phyloP scores from a whole-genome alignment of 1,140 invertebrate species.

The Rhysida immarginata region DNA sequence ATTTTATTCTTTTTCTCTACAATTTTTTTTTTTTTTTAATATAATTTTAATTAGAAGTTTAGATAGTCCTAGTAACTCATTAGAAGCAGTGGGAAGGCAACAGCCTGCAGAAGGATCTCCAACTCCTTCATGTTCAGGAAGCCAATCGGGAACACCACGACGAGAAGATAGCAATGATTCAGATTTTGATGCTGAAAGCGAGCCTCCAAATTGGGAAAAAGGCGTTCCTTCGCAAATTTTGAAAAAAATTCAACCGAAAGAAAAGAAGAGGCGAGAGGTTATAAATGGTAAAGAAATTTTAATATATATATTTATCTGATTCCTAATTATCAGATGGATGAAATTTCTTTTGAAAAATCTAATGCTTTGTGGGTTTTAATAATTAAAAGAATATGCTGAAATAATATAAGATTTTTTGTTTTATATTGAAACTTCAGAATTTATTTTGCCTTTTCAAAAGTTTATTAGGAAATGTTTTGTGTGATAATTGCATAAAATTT shows the following conservation, averaged over 20 bases:
- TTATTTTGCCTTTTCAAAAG: no score
- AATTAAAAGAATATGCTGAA: not conserved
- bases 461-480: no score
- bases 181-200: constrained; percentile 61
- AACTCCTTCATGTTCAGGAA: constrained; percentile 10
- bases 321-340: no score
- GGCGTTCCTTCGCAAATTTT: constrained; percentile 63
- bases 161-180: constrained; percentile 39
- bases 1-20: not conserved
- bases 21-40: constrained; percentile 5
- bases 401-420: not conserved
- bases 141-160: not conserved
- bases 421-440: no score
- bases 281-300: constrained; percentile 84
- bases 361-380: no score
- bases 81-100: constrained; percentile 33
- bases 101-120: constrained; percentile 23
- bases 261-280: constrained; percentile 90
- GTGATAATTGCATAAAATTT: no score
- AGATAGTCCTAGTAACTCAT: constrained; percentile 44
- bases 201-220: constrained; percentile 65
- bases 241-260: constrained; percentile 47
- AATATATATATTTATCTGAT: no score
- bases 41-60: constrained; percentile 28
- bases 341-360: no score